Evolutionary conservation across 2,888 invertebrate species (phyloP).

Genomic region (Hofmannophila pseudospretella): DNA sequence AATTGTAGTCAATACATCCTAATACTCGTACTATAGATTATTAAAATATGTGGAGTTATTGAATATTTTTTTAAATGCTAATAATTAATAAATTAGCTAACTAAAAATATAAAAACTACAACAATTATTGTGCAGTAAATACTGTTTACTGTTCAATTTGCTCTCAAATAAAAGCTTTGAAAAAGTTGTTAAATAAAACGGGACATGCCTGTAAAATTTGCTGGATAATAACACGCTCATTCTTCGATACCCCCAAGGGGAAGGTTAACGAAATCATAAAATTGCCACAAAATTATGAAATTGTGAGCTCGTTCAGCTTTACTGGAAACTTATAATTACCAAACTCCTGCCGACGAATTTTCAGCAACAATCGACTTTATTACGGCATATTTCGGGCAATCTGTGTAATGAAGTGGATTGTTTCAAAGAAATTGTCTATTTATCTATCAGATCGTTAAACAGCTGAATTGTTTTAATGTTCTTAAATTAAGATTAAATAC

Average conservation of each 20-base stretch:
- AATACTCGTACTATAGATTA: too few species aligned
- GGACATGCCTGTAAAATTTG: neutral
- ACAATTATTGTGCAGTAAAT: too few species aligned
- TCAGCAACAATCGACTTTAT: neutral
- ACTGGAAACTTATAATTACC: slow-evolving; percentile 1
- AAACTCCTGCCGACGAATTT: neutral
- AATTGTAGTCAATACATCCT: too few species aligned
- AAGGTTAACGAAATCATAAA: neutral
- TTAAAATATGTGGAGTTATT: too few species aligned
- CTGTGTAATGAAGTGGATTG: neutral
- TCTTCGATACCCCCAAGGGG: neutral
- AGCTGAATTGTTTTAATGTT: too few species aligned
- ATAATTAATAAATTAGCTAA: too few species aligned
- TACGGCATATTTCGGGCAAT: neutral
- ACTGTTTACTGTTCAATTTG: too few species aligned
- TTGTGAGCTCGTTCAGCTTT: neutral
- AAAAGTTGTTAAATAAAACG: neutral
- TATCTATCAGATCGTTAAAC: too few species aligned
- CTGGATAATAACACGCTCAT: neutral
- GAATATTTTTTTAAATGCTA: too few species aligned
- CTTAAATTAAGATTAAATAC: too few species aligned
- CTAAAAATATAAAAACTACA: too few species aligned
- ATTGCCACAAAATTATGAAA: slow-evolving; percentile 1
- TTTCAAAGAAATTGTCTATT: too few species aligned
- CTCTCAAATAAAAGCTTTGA: neutral